These are phyloP conservation scores for Aulostomus chinensis DNA, from an alignment of 2,797 vertebrate genomes.

Conservation along the genomic window DNA sequence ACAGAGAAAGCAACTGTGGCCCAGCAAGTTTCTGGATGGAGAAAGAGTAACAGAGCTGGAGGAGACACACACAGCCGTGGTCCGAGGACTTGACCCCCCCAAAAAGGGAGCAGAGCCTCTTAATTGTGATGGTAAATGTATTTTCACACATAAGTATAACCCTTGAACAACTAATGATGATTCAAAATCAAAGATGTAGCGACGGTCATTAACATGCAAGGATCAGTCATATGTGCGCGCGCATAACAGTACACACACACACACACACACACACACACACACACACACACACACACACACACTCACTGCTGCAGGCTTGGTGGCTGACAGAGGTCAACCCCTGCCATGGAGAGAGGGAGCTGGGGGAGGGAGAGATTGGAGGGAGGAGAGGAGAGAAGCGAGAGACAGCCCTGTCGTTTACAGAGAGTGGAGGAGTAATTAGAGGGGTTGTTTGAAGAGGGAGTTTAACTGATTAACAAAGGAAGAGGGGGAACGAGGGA, in stretches of 20 bases:
- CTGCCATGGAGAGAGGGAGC: conserved; percentile 58
- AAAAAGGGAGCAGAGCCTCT: too few species aligned
- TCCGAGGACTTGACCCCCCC: too few species aligned
- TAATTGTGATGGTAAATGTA: too few species aligned
- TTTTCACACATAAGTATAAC: too few species aligned
- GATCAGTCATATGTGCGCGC: conserved; percentile 39
- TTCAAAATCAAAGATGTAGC: conserved; percentile 47
- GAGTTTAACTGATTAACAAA: conserved; percentile 89
- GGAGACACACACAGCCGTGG: conserved; percentile 1
- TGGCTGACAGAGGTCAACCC: conserved; percentile 83
- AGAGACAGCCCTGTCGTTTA: conserved; percentile 75
- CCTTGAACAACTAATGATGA: conserved; percentile 48
- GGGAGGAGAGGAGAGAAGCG: conserved; percentile 44
- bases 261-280: too few species aligned
- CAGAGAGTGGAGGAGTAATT: conserved; percentile 84
- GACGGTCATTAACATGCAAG: conserved; percentile 49
- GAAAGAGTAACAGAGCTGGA: conserved; percentile 19
- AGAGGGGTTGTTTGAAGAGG: conserved; percentile 87
- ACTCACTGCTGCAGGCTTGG: conserved; percentile 42
- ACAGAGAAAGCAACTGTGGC: neutral
- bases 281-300: conserved; percentile 16
- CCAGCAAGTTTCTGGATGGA: conserved; percentile 7
- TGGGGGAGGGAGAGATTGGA: conserved; percentile 10
- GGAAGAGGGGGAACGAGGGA: conserved; percentile 71
- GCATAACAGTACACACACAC: too few species aligned